Evolutionary conservation across 1,140 invertebrate genomes (phyloP).

Genomic region (Dermatophagoides farinae): DNA sequence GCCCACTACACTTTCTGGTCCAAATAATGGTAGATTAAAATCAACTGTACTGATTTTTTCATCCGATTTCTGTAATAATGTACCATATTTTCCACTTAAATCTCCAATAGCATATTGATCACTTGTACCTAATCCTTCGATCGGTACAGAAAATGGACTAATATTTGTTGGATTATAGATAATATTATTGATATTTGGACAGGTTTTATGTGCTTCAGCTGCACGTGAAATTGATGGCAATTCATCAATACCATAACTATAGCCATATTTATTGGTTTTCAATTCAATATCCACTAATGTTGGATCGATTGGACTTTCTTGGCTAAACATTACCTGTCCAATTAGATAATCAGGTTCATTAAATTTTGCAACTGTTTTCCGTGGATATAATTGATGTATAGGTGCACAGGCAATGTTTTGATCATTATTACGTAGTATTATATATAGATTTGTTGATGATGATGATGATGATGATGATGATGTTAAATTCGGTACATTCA

Average conservation of each 20-base stretch:
- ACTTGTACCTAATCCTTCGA: slow-evolving; percentile 35
- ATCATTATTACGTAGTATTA: slow-evolving; percentile 27
- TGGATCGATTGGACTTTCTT: slow-evolving; percentile 60
- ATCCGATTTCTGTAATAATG: slow-evolving; percentile 4
- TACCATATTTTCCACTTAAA: slow-evolving; percentile 56
- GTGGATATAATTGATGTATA: slow-evolving; percentile 31
- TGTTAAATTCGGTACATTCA: not conserved
- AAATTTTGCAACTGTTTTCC: slow-evolving; percentile 39
- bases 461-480: no score
- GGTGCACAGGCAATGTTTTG: slow-evolving; percentile 61
- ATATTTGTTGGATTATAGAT: slow-evolving; percentile 33
- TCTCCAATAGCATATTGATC: slow-evolving; percentile 73
- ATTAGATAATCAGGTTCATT: slow-evolving; percentile 42
- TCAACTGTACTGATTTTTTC: slow-evolving; percentile 11
- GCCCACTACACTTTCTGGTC: slow-evolving; percentile 51
- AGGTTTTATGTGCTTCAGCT: slow-evolving; percentile 25
- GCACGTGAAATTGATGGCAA: slow-evolving; percentile 27
- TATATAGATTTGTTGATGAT: not conserved
- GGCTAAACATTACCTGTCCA: slow-evolving; percentile 53
- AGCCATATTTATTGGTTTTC: slow-evolving; percentile 33
- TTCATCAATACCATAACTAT: slow-evolving; percentile 32
- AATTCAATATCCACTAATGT: slow-evolving; percentile 56
- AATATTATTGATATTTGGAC: slow-evolving; percentile 24
- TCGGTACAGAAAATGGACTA: slow-evolving; percentile 21
- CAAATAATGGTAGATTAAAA: slow-evolving; percentile 49